A percentile compares a stretch with the other conserved stretches of the same genome.
phyloP scores from a whole-genome alignment of 2,113 vertebrate species.

The Phylloscopus whistleri region DNA sequence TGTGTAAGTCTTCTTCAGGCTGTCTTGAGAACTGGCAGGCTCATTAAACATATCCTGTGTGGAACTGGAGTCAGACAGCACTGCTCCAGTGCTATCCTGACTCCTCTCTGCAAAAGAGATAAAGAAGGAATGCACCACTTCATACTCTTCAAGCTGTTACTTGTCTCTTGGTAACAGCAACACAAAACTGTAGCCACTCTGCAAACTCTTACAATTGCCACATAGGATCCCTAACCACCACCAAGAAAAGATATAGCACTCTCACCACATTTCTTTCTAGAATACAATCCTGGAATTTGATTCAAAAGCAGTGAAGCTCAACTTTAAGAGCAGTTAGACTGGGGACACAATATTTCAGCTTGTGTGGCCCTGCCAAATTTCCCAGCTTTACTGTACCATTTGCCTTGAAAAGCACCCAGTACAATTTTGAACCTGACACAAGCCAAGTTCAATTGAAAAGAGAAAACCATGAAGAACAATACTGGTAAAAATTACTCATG shows the following conservation, averaged over 20 bases:
- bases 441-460: background rate
- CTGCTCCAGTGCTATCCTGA: constrained; percentile 91
- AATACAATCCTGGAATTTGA: background rate
- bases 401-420: background rate
- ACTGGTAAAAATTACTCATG: background rate
- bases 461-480: background rate
- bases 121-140: constrained; percentile 12
- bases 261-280: background rate
- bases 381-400: background rate
- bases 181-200: background rate
- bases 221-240: background rate
- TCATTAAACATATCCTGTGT: constrained; percentile 94
- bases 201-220: background rate
- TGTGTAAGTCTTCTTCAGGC: constrained; percentile 78
- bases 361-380: background rate
- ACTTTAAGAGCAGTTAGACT: background rate
- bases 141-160: background rate
- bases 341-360: background rate
- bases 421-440: background rate
- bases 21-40: constrained; percentile 87
- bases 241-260: background rate
- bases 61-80: constrained; percentile 95
- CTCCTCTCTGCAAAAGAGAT: constrained; percentile 86
- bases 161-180: background rate
- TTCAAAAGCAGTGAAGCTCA: background rate